These are phyloP conservation scores for Sinotaia quadrata DNA, from an alignment of 2,888 invertebrate genomes.

Conservation along the genomic window DNA sequence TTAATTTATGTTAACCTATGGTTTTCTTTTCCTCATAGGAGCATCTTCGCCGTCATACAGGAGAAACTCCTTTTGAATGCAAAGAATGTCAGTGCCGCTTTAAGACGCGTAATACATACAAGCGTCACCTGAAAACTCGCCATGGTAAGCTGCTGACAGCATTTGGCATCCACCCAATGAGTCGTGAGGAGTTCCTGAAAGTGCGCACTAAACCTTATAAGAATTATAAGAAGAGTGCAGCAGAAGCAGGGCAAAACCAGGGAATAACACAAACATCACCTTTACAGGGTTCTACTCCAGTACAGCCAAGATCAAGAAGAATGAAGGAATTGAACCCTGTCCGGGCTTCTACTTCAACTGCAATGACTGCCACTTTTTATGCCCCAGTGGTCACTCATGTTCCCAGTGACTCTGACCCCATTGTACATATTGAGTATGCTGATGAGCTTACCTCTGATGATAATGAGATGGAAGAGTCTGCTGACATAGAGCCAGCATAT, in stretches of 20 bases:
- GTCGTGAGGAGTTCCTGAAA: slow-evolving; percentile 70
- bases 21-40: slow-evolving; percentile 60
- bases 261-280: background rate
- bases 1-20: no score
- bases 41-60: slow-evolving; percentile 75
- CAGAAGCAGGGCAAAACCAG: background rate
- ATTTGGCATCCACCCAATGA: slow-evolving; percentile 73
- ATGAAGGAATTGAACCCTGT: background rate
- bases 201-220: slow-evolving; percentile 58
- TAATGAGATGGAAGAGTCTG: slow-evolving; percentile 1
- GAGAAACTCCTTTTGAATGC: slow-evolving; percentile 69
- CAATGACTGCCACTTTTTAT: background rate
- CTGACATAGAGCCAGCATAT: slow-evolving; percentile 13
- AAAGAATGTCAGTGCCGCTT: slow-evolving; percentile 72
- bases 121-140: slow-evolving; percentile 76
- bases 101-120: slow-evolving; percentile 78
- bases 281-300: background rate
- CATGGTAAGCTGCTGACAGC: slow-evolving; percentile 77
- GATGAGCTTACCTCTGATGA: background rate
- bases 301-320: background rate
- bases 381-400: background rate
- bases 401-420: background rate
- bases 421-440: background rate
- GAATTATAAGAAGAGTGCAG: slow-evolving; percentile 25
- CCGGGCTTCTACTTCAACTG: background rate